Evolutionary conservation across 2,888 invertebrate genomes (phyloP).

Genomic region (Pristionchus entomophagus): DNA sequence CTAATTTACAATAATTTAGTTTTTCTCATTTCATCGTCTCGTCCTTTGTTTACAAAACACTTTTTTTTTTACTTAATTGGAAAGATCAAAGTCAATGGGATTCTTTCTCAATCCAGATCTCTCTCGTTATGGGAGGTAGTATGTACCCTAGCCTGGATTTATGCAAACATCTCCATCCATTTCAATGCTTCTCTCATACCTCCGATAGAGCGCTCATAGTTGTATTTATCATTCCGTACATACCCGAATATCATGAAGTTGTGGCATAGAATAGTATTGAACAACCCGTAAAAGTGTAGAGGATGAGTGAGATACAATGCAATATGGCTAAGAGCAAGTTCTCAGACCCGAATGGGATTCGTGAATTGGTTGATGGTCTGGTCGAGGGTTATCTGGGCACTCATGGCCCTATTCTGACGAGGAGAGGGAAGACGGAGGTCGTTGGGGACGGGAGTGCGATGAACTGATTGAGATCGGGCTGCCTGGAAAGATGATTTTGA

Average conservation of each 20-base stretch:
- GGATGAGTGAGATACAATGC: background rate
- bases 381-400: constrained; percentile 34
- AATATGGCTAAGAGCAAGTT: background rate
- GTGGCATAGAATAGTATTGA: background rate
- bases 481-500: constrained; percentile 14
- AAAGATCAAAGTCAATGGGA: too few relatives aligned
- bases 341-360: constrained; percentile 34
- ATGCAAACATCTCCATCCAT: too few relatives aligned
- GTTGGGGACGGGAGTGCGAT: background rate
- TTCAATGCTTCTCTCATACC: too few relatives aligned
- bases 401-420: constrained; percentile 40
- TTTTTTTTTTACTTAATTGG: too few relatives aligned
- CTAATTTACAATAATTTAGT: too few relatives aligned
- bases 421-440: constrained; percentile 15
- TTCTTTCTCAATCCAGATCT: too few relatives aligned
- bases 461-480: constrained; percentile 14
- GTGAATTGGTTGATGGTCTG: constrained; percentile 39
- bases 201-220: too few relatives aligned
- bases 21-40: too few relatives aligned
- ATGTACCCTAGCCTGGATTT: too few relatives aligned
- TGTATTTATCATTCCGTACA: background rate
- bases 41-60: too few relatives aligned
- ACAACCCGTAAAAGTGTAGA: background rate
- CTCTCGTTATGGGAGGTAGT: too few relatives aligned
- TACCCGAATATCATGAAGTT: background rate